Evolutionary conservation across 2,888 invertebrate species (phyloP), one percentile per base, ranked within the genome.

Genomic region (Nemurella pictetii): DNA sequence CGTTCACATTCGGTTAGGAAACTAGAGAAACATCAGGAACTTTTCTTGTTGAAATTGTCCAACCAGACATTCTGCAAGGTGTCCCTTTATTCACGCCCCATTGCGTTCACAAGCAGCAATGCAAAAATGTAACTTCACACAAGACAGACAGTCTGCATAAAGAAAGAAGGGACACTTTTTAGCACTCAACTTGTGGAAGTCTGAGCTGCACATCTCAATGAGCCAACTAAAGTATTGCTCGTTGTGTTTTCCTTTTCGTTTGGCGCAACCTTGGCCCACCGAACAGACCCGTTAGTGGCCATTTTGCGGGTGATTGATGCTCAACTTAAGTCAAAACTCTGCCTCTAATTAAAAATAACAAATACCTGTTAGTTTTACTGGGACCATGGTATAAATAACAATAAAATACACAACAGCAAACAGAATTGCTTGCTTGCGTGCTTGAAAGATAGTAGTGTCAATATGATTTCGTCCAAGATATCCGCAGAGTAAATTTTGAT

Each of bases 291-390:
- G 80, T 74, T 80, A 84, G 27, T 28, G 74, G 32, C 82, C 12
- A n/a, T 81, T 84, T 82, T 32, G 75, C 32, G 84, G 81, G 35
- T 35, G 75, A 78, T 25, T 32, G 81, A 72, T 73, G 75, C 55
- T 84, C 80, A 84, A 84, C 73, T 80, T 29, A 55, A 84, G 81
- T 81, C 74, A 73, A 84, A 81, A 72, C 72, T 84, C 75, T 75
- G 75, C 26, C 75, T 75, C 84, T 84, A 80, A 72, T 84, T 84
- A 81, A 84, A 35, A 82, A 84, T 81, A 84, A 84, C 73, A 73
- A 81, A 84, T 32, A 78, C 28, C 55, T 80, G 72, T 80, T 80
- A 84, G 84, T 72, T 83, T 32, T 5, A 32, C 32, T 32, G 32
- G 32, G 9, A 32, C 32, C 32, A 32, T 32, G 9, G n/a, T 28